Evolutionary conservation across 2,113 vertebrate species (phyloP), one percentile per base, ranked within the genome.

Genomic region (Barnardius zonarius): DNA sequence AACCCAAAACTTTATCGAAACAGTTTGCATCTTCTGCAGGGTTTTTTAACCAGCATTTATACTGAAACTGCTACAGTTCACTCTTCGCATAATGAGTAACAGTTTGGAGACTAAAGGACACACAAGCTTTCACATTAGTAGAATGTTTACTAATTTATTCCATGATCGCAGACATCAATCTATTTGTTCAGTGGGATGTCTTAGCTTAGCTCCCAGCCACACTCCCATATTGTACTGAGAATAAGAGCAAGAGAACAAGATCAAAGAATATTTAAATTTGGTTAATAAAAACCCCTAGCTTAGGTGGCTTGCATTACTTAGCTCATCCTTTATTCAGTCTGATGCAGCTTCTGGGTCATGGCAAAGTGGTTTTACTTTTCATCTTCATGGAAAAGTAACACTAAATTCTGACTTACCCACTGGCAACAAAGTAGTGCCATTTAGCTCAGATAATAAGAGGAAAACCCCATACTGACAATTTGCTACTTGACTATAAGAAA

Each of bases 251-350:
- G 46, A 89, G 31, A 69, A 43, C n/a, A 93, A 90, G 78, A 94
- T 88, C 82, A 96, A 91, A 88, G 75, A 81, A 72, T 69, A 95
- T 88, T 92, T 91, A 85, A 91, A 83, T 67, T 37, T 14, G 9
- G 13, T 88, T 91, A 93, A 90, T 62, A 94, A 85, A 92, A 85
- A 83, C 31, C 37, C 28, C 10, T 72, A 31, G 39, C 80, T 97
- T 95, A 85, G 37, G 78, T 82, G 37, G 11, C 35, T 95, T 95
- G 67, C 64, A 93, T 95, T 95, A 95, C 93, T 93, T 93, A 86
- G 83, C 54, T 86, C 52, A 86, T 83, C 15, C 48, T 79, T 90
- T 90, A 84, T 84, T 82, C 68, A 88, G 37, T 63, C 61, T 93
- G 41, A 59, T 43, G 43, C 39, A 70, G 41, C 33, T 92, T 33